Base-by-base conservation (phyloP, 2,888 invertebrate genomes). In the Phengaris arion region DNA sequence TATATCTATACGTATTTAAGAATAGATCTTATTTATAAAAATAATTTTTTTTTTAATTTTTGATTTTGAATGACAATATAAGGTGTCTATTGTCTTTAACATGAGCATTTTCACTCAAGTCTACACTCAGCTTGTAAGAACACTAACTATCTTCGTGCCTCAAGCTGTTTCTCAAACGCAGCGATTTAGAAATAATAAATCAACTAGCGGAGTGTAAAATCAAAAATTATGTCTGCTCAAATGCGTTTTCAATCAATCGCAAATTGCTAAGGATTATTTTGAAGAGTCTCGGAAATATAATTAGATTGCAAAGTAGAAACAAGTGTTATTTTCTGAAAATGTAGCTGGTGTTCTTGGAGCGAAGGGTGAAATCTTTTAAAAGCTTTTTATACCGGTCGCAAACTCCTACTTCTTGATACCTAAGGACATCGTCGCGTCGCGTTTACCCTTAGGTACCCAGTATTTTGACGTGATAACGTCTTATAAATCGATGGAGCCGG, bases 151-250 rank as follows among this genome's bases (percentile, higher is more conserved):
- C 64, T 45, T 64, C 35, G 35, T 7, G 35, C 12, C 35, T 64
- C 12, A 64, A 45, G 64, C 35, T 64, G 64, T 64, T 64, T 35
- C 64, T 64, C 12, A 64, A 64, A 64, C 13, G 64, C 35, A 64
- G 35, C 64, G 64, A 64, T 64, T 45, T 35, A 64, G 64, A 64
- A 64, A 64, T 64, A 64, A 64, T 64, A 64, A 64, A 64, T 64
- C 64, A 64, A 64, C 64, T 64, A 45, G 64, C 13, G 64, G 9
- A 64, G 64, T 64, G 64, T 64, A 64, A 45, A 64, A 64, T 64
- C 64, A 64, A 64, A 64, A 64, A 64, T 64, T 64, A 64, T 35
- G 64, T 64, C 35, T 64, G 35, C 64, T 64, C 64, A 64, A 64
- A 45, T 64, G 35, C 35, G 35, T 64, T 64, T 64, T 64, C 64